These are phyloP conservation scores for Thalpophila matura DNA, from an alignment of 2,888 invertebrate species.

Conservation along the genomic window DNA sequence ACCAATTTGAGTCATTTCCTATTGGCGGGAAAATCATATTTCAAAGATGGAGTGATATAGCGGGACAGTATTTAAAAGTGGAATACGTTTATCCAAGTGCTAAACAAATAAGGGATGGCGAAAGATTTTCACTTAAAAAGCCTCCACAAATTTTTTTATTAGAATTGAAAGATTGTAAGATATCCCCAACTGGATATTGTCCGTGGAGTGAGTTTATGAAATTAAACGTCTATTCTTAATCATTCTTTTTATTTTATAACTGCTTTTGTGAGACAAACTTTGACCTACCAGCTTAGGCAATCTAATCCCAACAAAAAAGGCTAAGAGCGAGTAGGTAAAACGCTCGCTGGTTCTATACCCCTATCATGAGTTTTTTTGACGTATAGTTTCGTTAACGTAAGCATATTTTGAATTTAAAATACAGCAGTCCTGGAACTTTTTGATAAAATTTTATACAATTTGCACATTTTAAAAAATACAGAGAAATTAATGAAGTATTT, in stretches of 20 bases:
- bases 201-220: conserved; percentile 69
- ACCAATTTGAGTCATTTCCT: conserved; percentile 78
- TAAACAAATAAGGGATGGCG: conserved; percentile 72
- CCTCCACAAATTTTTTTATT: conserved; percentile 72
- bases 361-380: too few species aligned
- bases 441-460: too few species aligned
- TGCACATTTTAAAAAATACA: too few species aligned
- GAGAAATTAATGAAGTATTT: too few species aligned
- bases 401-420: too few species aligned
- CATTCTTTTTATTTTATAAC: conserved; percentile 7
- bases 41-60: conserved; percentile 77
- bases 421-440: too few species aligned
- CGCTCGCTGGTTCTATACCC: too few species aligned
- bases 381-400: too few species aligned
- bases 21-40: conserved; percentile 83
- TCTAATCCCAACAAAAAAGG: neutral
- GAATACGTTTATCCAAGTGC: conserved; percentile 77
- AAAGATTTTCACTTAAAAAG: conserved; percentile 62
- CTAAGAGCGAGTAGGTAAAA: too few species aligned
- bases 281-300: neutral
- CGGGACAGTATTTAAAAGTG: conserved; percentile 72
- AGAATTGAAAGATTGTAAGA: conserved; percentile 69
- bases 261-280: conserved; percentile 6
- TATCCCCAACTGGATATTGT: conserved; percentile 73
- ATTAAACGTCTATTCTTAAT: conserved; percentile 28